These are phyloP conservation scores for Drosophila ogumai DNA, from an alignment of 1,140 invertebrate species.

Conservation along the genomic window DNA sequence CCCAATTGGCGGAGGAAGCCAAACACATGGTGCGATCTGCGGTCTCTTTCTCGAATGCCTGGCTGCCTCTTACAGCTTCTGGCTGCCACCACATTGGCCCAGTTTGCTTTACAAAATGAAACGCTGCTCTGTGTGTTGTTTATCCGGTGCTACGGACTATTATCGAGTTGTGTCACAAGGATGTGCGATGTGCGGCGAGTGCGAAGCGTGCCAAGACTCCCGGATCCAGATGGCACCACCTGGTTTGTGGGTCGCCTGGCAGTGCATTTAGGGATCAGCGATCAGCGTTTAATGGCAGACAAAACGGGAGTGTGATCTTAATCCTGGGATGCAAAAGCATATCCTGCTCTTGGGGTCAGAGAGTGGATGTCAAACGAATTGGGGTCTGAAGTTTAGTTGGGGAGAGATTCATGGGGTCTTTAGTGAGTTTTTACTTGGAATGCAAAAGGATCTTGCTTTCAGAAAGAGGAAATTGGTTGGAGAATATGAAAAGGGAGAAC, in stretches of 20 bases:
- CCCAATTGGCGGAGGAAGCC: constrained; percentile 68
- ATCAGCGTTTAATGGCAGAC: constrained; percentile 27
- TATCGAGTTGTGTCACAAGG: constrained; percentile 24
- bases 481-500: accelerated
- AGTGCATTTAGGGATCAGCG: constrained; percentile 25
- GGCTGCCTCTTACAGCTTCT: background rate
- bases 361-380: background rate
- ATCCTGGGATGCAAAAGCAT: constrained; percentile 14
- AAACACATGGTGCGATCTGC: constrained; percentile 75
- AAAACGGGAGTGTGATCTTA: constrained; percentile 20
- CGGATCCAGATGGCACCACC: constrained; percentile 39
- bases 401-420: background rate
- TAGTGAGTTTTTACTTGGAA: too few relatives aligned
- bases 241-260: constrained; percentile 10
- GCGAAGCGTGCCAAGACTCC: constrained; percentile 47
- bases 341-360: constrained; percentile 26
- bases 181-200: constrained; percentile 32
- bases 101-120: constrained; percentile 57
- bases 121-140: constrained; percentile 22
- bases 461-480: background rate
- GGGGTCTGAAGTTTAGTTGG: background rate
- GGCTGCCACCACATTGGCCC: constrained; percentile 67
- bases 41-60: constrained; percentile 38
- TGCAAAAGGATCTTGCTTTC: too few relatives aligned
- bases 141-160: constrained; percentile 32